phyloP scores from a whole-genome alignment of 1,140 invertebrate species.

The Drosophila fuyamai region DNA sequence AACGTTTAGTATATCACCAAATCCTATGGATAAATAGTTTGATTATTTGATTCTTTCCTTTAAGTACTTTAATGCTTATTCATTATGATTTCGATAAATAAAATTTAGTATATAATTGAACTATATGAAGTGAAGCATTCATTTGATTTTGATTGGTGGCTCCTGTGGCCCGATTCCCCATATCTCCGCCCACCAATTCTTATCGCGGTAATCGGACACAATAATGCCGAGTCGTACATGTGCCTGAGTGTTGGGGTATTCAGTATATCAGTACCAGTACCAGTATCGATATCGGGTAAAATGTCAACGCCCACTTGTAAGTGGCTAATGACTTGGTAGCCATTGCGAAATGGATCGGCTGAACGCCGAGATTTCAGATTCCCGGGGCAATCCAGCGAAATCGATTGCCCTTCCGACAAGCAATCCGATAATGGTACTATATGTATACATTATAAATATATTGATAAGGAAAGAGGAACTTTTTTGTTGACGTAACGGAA shows the following conservation, averaged over 20 bases:
- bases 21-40: too few relatives aligned
- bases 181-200: slow-evolving; percentile 37
- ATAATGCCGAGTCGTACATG: slow-evolving; percentile 15
- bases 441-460: not conserved
- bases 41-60: too few relatives aligned
- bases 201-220: slow-evolving; percentile 36
- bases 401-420: slow-evolving; percentile 39
- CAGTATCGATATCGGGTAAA: slow-evolving; percentile 27
- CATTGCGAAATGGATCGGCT: slow-evolving; percentile 33
- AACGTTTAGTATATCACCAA: too few relatives aligned
- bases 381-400: slow-evolving; percentile 45
- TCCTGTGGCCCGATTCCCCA: slow-evolving; percentile 15
- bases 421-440: slow-evolving; percentile 35
- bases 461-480: slow-evolving; percentile 12
- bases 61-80: too few relatives aligned
- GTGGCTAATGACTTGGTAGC: slow-evolving; percentile 21
- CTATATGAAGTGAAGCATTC: slow-evolving; percentile 30
- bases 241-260: slow-evolving; percentile 13
- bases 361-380: slow-evolving; percentile 22
- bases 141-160: slow-evolving; percentile 44
- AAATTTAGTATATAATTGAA: not conserved
- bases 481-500: slow-evolving; percentile 54
- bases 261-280: slow-evolving; percentile 19
- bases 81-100: not conserved
- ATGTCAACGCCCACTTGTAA: slow-evolving; percentile 67